Percentiles rank a stretch among this genome's conserved stretches.
Evolutionary conservation across 1,140 invertebrate genomes (phyloP).

Genomic region (Aphis craccivora): DNA sequence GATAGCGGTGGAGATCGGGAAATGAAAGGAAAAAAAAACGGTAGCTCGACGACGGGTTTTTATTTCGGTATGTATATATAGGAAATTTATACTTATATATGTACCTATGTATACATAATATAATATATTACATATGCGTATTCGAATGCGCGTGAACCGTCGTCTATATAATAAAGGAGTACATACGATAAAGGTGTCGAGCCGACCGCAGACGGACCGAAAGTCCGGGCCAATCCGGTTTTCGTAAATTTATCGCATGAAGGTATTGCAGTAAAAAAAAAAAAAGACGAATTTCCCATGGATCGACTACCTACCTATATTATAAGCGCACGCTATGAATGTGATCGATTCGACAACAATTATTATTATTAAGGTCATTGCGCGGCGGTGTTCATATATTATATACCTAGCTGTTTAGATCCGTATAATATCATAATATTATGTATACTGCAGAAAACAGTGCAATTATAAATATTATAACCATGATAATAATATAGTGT

Average conservation of each 20-base stretch:
- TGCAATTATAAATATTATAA: background rate
- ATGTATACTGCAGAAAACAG: background rate
- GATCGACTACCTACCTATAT: too few relatives aligned
- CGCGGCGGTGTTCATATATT: background rate
- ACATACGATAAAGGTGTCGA: background rate
- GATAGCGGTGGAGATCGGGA: background rate
- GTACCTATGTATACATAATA: too few relatives aligned
- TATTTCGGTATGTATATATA: background rate
- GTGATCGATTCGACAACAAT: background rate
- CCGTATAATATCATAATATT: too few relatives aligned
- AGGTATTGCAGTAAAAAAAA: background rate
- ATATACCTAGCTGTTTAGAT: background rate
- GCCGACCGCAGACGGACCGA: background rate
- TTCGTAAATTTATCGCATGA: background rate
- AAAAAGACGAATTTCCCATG: constrained; percentile 36
- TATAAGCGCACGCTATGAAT: background rate
- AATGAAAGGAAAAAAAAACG: background rate
- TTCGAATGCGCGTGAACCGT: too few relatives aligned
- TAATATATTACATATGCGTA: too few relatives aligned
- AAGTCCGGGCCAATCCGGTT: constrained; percentile 22
- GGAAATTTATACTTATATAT: background rate
- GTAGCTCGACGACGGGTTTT: constrained; percentile 9
- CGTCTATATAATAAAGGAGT: background rate
- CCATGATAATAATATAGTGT: background rate
- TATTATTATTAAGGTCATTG: constrained; percentile 15